phyloP scores from a whole-genome alignment of 2,113 vertebrate genomes.

The Hipposideros armiger region DNA sequence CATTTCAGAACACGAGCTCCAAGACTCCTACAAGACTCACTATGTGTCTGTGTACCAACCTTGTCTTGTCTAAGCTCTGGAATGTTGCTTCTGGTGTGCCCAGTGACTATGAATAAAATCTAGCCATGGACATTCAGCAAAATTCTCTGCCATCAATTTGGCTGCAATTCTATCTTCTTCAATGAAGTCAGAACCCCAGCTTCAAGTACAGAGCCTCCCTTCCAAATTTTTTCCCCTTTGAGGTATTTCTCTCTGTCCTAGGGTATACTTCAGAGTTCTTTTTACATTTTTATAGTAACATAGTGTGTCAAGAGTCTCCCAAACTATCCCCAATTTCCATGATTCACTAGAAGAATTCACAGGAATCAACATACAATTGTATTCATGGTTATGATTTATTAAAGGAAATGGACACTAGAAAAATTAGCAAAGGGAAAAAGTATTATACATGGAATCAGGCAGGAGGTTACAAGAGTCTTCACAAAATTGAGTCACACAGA shows the following conservation, averaged over 20 bases:
- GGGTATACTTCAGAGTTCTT: background rate
- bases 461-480: background rate
- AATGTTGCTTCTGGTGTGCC: background rate
- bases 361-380: background rate
- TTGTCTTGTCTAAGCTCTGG: background rate
- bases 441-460: background rate
- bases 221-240: background rate
- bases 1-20: background rate
- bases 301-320: background rate
- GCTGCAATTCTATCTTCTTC: background rate
- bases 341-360: background rate
- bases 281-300: background rate
- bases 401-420: background rate
- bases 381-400: background rate
- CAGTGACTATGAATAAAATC: background rate
- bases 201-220: background rate
- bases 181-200: background rate
- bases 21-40: accelerated
- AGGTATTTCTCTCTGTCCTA: background rate
- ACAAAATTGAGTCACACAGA: background rate
- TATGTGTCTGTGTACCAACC: background rate
- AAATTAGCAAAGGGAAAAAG: background rate
- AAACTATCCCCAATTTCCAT: background rate
- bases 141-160: background rate
- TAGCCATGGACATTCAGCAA: background rate